These are phyloP conservation scores for Phyllostomus discolor DNA, from an alignment of 2,113 vertebrate genomes.

Conservation along the genomic window DNA sequence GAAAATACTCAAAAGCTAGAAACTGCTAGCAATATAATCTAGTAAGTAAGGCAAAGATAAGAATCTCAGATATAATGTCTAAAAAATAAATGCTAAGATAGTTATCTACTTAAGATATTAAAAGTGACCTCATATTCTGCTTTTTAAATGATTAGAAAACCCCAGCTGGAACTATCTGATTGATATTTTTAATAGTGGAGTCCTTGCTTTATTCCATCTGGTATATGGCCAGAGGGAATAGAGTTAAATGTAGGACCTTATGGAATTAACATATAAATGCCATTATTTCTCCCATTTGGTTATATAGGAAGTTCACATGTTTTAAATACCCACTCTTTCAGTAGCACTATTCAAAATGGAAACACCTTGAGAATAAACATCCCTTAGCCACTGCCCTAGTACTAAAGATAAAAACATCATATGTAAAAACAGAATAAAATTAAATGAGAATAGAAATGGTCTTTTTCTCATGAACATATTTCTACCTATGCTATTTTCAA, in stretches of 20 bases:
- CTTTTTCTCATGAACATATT: neutral
- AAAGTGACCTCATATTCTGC: slow-evolving; percentile 64
- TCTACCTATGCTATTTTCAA: slow-evolving; percentile 6
- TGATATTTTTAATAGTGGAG: slow-evolving; percentile 69
- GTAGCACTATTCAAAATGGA: slow-evolving; percentile 18
- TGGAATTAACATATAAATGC: slow-evolving; percentile 70
- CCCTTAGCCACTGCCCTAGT: neutral
- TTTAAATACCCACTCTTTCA: slow-evolving; percentile 38
- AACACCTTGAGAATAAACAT: slow-evolving; percentile 18
- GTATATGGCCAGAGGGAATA: slow-evolving; percentile 65
- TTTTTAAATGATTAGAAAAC: slow-evolving; percentile 69
- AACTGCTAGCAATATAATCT: neutral
- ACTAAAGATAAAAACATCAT: slow-evolving; percentile 27
- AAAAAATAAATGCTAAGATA: slow-evolving; percentile 61
- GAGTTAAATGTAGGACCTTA: slow-evolving; percentile 43
- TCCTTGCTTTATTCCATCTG: slow-evolving; percentile 65
- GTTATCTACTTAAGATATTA: slow-evolving; percentile 68
- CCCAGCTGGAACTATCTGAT: slow-evolving; percentile 62
- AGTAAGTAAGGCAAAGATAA: slow-evolving; percentile 14
- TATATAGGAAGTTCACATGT: slow-evolving; percentile 25
- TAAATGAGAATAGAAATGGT: slow-evolving; percentile 26
- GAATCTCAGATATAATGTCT: slow-evolving; percentile 58
- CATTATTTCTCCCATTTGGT: slow-evolving; percentile 40
- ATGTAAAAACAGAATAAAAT: slow-evolving; percentile 48
- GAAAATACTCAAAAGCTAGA: slow-evolving; percentile 34